Evolutionary conservation across 2,888 invertebrate genomes (phyloP), one percentile per base, ranked within the genome.

Genomic region (Psococerastis gibbosa): DNA sequence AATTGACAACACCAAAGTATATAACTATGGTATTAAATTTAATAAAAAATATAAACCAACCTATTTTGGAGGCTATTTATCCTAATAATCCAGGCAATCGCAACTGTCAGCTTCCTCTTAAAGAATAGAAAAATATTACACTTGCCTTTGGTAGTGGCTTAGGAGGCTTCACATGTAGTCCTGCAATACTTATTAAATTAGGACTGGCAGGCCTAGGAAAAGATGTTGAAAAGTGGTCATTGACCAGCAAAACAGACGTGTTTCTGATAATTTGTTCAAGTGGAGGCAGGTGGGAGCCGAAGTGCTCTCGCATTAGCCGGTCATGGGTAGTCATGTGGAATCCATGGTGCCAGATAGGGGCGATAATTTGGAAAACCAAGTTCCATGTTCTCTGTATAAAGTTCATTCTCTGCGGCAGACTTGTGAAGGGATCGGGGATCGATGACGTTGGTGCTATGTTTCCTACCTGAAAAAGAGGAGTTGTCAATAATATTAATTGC

Each of bases 171-270:
- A 38, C 20, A 11, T 38, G 38, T 18, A 38, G 16, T 38, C 38
- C 38, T 6, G 4, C 38, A 20, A 38, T 38, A n/a, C 20, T 20
- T 6, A 63, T 49, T 54, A 62, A 60, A 11, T 38, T 38, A 5
- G 38, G 38, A 15, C n/a, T 18, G 38, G 16, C 16, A 6, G 38
- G 38, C 20, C 38, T 38, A 4, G 38, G 38, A 11, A 38, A 38
- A 16, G 8, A 16, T 5, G 2, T 59, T 49, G 46, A 60, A 59
- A 2, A 63, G 61, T 1, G 60, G 55, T 0, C 18, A 38, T 38
- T 38, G 20, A 38, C 38, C 16, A 38, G 20, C 17, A 38, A n/a
- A 5, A 38, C 17, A 5, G 38, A 38, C 9, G 38, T 38, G 18
- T 38, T 38, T 15, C n/a, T 38, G 20, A 38, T 38, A 18, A 38